phyloP scores from a whole-genome alignment of 2,113 vertebrate species.

The Malurus cyaneus region DNA sequence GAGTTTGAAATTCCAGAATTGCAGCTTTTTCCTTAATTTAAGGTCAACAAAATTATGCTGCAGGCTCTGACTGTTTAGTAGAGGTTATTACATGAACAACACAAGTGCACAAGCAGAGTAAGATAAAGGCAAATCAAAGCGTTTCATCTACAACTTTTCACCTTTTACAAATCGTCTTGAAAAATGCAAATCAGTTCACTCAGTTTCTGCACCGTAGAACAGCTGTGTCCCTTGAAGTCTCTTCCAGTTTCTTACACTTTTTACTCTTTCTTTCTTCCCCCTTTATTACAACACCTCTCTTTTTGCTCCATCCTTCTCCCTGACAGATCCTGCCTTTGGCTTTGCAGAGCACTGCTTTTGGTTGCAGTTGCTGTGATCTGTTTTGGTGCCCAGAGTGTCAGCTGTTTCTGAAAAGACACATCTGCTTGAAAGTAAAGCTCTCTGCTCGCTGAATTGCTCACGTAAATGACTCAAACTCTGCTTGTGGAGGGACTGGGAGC shows the following conservation, averaged over 20 bases:
- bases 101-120: neutral
- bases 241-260: neutral
- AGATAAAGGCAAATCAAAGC: neutral
- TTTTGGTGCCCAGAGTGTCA: neutral
- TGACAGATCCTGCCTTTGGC: neutral
- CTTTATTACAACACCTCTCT: neutral
- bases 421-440: neutral
- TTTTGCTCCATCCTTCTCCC: neutral
- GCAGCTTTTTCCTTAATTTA: neutral
- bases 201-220: conserved; percentile 5
- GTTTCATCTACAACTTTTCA: neutral
- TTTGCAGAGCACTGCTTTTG: neutral
- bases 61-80: neutral
- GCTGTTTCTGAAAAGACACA: neutral
- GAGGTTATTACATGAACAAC: neutral
- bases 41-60: neutral
- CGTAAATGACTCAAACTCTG: neutral
- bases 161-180: neutral
- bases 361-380: neutral
- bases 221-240: neutral
- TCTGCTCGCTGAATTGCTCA: neutral
- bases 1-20: neutral
- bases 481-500: neutral
- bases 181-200: conserved; percentile 6
- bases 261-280: neutral